Conservation (phyloP, 2,797 vertebrate genomes). For the Alcedo atthis region DNA sequence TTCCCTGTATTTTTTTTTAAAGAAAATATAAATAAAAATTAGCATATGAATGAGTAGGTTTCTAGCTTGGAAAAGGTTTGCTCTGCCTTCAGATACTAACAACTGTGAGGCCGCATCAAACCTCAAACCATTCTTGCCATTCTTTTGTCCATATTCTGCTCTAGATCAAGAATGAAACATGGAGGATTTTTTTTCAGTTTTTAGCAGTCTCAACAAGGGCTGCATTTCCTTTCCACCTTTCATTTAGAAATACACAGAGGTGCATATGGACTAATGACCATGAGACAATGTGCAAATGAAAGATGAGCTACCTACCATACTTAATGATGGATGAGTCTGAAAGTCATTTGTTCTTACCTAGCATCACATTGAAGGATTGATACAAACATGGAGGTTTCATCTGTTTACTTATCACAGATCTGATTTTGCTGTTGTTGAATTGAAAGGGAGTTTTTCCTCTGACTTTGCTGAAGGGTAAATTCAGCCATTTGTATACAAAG, state of each 20-base stretch:
- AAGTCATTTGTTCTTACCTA: background rate
- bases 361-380: background rate
- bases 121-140: background rate
- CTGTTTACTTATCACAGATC: background rate
- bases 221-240: background rate
- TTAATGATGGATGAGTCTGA: background rate
- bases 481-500: background rate
- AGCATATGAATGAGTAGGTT: background rate
- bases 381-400: background rate
- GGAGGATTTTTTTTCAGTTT: background rate
- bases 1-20: background rate
- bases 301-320: background rate
- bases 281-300: background rate
- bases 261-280: background rate
- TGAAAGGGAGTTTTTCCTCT: background rate
- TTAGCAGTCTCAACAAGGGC: background rate
- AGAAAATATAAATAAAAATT: background rate
- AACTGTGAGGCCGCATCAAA: background rate
- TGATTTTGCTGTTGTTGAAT: background rate
- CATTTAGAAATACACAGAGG: background rate
- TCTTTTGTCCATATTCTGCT: background rate
- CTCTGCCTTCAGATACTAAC: background rate
- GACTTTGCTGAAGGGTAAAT: background rate
- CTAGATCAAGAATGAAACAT: background rate
- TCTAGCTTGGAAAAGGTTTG: background rate